Conservation (phyloP, 2,888 invertebrate genomes). For the Athetis lepigone region DNA sequence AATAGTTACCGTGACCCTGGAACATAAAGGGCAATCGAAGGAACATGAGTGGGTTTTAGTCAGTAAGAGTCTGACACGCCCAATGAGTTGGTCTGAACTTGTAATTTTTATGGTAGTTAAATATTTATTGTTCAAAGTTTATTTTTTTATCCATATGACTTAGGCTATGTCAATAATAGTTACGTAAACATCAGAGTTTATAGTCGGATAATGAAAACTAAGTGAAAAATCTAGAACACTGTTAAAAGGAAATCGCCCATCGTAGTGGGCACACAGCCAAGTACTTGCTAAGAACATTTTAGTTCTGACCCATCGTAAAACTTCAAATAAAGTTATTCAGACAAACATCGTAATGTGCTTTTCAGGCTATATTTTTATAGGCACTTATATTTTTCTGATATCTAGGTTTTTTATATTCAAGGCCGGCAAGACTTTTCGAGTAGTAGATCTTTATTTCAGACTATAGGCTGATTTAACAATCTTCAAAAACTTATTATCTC, state of each 20-base stretch:
- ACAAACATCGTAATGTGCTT: slow-evolving; percentile 17
- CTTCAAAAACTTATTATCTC: no score
- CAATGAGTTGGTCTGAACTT: no score
- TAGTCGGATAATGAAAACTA: slow-evolving; percentile 23
- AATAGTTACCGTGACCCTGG: no score
- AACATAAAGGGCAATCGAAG: no score
- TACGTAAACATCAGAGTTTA: slow-evolving; percentile 10
- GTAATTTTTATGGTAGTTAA: no score
- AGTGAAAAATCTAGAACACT: slow-evolving; percentile 33
- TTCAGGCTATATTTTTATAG: background rate
- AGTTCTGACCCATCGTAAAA: slow-evolving; percentile 22
- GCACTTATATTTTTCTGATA: background rate
- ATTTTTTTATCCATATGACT: no score
- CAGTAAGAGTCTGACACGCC: no score
- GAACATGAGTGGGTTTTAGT: no score
- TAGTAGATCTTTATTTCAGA: no score
- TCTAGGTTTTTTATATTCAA: background rate
- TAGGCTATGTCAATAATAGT: no score
- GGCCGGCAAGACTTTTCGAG: background rate
- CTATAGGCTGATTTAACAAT: no score
- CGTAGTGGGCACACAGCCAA: slow-evolving; percentile 28
- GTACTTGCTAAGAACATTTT: slow-evolving; percentile 19
- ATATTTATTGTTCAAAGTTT: no score
- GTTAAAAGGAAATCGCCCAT: slow-evolving; percentile 20
- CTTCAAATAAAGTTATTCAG: slow-evolving; percentile 9